Percentiles rank a stretch among this genome's conserved stretches.
Conservation (phyloP, 2,797 vertebrate species). For the Amblyraja radiata region DNA sequence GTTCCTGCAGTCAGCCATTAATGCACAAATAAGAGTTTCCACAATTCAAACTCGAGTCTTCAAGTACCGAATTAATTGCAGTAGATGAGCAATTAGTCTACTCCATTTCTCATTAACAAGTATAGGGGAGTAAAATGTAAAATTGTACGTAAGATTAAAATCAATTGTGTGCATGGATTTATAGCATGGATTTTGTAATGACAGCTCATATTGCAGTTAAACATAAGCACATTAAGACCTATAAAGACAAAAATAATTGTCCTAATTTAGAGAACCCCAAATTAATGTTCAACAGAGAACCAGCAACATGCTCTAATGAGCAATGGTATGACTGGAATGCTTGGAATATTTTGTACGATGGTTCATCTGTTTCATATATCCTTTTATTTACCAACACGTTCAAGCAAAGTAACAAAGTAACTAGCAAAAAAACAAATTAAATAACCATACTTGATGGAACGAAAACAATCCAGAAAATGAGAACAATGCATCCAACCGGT, state of each 20-base stretch:
- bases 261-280: not conserved
- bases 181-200: not conserved
- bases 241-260: slow-evolving; percentile 4
- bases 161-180: not conserved
- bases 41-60: not conserved
- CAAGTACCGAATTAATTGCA: not conserved
- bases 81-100: not conserved
- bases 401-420: not conserved
- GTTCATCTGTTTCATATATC: not conserved
- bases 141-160: not conserved
- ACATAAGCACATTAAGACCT: not conserved
- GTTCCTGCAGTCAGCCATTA: not conserved
- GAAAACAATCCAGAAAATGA: not conserved
- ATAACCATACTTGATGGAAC: too few relatives aligned
- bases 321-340: not conserved
- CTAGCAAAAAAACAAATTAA: not conserved
- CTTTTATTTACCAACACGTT: not conserved
- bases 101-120: not conserved
- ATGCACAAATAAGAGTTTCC: not conserved
- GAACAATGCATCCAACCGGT: not conserved
- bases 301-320: not conserved
- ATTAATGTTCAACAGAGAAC: not conserved
- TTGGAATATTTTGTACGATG: not conserved
- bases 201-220: not conserved
- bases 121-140: not conserved